Conservation (phyloP, 1,140 invertebrate genomes). For the fruit fly (Drosophila melanogaster) region Release_6_plus_ISO1_MT NT_037436.4:14750501-14751000, state of each 20-base stretch:
- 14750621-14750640: conserved; percentile 18
- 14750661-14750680: conserved; percentile 21
- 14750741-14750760: conserved; percentile 6
- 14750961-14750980: conserved; percentile 48
- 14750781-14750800: conserved; percentile 8
- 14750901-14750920: conserved; percentile 59
- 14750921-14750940: conserved; percentile 54
- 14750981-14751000: conserved; percentile 48
- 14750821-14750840: conserved; percentile 30
- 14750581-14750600: conserved; percentile 14
- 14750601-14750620: conserved; percentile 14
- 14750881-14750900: conserved; percentile 10
- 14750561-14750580: conserved; percentile 5
- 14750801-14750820: conserved; percentile 6
- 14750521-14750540: conserved; percentile 32
- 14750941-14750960: conserved; percentile 53
- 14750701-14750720: conserved; percentile 8
- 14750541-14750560: conserved; percentile 6
- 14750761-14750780: conserved; percentile 8
- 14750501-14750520: conserved; percentile 34
- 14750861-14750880: conserved; percentile 33
- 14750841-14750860: conserved; percentile 31
- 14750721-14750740: conserved; percentile 8
- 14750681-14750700: not conserved
- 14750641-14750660: conserved; percentile 12